Evolutionary conservation across 2,888 invertebrate genomes (phyloP), one percentile per base, ranked within the genome.

Genomic region (Drosophila helvetica): DNA sequence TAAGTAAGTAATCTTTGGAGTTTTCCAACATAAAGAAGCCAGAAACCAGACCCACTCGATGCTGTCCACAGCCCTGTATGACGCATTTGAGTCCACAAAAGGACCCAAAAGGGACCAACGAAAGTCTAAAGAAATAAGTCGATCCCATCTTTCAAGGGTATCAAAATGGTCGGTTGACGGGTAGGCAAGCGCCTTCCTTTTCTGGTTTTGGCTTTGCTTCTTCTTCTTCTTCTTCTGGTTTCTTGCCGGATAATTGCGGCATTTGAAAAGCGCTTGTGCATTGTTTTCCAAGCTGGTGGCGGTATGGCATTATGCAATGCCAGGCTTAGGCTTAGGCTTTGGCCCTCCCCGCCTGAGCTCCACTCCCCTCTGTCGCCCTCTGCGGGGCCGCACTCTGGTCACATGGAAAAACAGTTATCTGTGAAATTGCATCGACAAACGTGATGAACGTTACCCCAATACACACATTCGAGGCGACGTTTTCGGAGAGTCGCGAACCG

Each of bases 401-500:
- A 86, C 85, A 77, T 75, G 77, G 60, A 87, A 71, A 85, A 83
- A 84, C 88, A 82, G 88, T 88, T 89, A 88, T 88, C 89, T 89
- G 79, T 75, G 78, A 79, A 83, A 86, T 86, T 88, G 86, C 89
- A 89, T 88, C 88, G 84, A 77, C 78, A 88, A 88, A 89, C 87
- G 88, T 86, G 89, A 86, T 82, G 85, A 79, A 86, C 80, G 80
- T 86, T 89, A 86, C 85, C 89, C 78, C 79, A 86, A 88, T 80
- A 74, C 64, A 60, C 46, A 58, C 42, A 56, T 52, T 30, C 38
- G 19, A 19, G 55, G 50, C 33, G 17, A 19, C 43, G 57, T 55
- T 56, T 57, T 52, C 54, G 45, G 46, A 54, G 70, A 33, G 50
- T 54, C 22, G 61, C 70, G 30, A 55, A 52, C 56, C 45, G 25